Conservation (phyloP, 2,113 vertebrate species). For the Vidua macroura region DNA sequence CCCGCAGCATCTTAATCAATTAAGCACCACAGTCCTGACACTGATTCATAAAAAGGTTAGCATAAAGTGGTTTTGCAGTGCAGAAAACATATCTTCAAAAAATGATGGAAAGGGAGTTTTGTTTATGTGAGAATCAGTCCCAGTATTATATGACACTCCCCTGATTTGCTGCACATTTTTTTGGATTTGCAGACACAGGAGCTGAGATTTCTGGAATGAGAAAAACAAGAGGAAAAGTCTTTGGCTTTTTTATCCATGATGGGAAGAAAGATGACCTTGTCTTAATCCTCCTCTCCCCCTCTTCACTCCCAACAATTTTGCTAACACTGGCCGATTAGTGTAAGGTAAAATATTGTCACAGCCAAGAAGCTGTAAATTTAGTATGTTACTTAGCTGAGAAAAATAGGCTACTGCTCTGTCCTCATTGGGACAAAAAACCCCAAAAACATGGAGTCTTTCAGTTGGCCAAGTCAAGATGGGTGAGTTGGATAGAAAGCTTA, state of each 20-base stretch:
- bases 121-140: neutral
- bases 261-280: neutral
- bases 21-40: neutral
- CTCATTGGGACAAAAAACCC: neutral
- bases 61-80: neutral
- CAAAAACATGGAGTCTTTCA: neutral
- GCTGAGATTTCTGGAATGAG: neutral
- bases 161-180: neutral
- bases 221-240: neutral
- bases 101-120: neutral
- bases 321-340: neutral
- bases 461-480: neutral
- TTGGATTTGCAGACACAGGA: neutral
- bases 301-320: neutral
- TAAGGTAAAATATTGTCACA: neutral
- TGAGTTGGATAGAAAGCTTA: neutral
- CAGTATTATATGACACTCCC: neutral
- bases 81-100: neutral
- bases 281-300: neutral
- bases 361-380: neutral
- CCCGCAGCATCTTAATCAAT: constrained; percentile 26
- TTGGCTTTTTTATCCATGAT: neutral
- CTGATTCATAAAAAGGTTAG: neutral
- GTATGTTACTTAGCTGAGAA: neutral
- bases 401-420: neutral